Evolutionary conservation across 2,113 vertebrate species (phyloP), one percentile per base, ranked within the genome.

Genomic region (Nyctereutes procyonoides): DNA sequence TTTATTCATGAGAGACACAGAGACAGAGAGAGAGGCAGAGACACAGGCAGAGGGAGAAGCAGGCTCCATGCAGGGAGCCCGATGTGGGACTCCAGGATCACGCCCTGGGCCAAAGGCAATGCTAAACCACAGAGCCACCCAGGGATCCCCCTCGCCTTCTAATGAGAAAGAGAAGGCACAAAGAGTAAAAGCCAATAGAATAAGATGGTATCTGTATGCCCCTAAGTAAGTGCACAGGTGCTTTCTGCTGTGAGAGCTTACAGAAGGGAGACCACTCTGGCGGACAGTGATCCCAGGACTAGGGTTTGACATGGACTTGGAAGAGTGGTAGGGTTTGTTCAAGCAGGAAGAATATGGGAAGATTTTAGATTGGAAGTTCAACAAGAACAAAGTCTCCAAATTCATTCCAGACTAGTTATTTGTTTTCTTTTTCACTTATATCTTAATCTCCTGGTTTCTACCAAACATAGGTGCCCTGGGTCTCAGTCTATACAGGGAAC

Each of bases 181-280:
- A 0, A 13, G 24, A 43, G 71, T 15, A 28, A n/a, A 82, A 32
- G 48, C 53, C 38, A 43, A 17, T 28, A 15, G 32, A 9, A 12
- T 10, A 4, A 32, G 65, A 53, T 4, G 26, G 15, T 43, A 1
- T 65, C 12, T 1, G 7, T 11, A 0, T 76, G 14, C 6, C 14
- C 22, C 26, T 10, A 14, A 1, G 26, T 67, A 11, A 38, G 81
- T 14, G 0, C 32, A 5, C 38, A 32, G 24, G 14, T 17, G 3
- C 28, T 56, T 58, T 69, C 56, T 63, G 15, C 62, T 26, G 2
- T 32, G 20, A 19, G 28, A 48, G 28, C 38, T 71, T 24, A 8
- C 26, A 32, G 60, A 53, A 83, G 11, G 51, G 56, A 67, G 38
- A 48, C 3, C 35, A 0, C 60, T 12, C n/a, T 28, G 32, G 60